Percentiles rank a stretch among this genome's conserved stretches.
phyloP scores from a whole-genome alignment of 1,140 invertebrate genomes.

The Paracyclopina nana region DNA sequence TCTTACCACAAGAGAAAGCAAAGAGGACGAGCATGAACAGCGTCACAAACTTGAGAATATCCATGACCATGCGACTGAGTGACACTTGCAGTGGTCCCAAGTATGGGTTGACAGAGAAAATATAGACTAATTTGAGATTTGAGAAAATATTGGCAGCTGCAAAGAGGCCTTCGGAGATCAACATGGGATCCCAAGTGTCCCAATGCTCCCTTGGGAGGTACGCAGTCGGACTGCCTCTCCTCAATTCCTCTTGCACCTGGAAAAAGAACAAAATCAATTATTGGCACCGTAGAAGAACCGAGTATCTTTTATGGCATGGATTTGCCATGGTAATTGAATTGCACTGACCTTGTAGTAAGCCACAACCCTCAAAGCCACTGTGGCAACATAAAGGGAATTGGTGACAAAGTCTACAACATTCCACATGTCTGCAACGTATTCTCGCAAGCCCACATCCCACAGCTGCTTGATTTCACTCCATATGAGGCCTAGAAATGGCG shows the following conservation, averaged over 20 bases:
- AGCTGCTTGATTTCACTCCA: conserved; percentile 98
- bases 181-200: conserved; percentile 42
- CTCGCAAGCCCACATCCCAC: conserved; percentile 86
- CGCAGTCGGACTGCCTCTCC: conserved; percentile 22
- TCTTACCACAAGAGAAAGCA: conserved; percentile 85
- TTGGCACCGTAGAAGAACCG: neutral
- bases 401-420: conserved; percentile 97
- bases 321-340: neutral
- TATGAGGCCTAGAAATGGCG: conserved; percentile 87
- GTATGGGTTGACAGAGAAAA: conserved; percentile 96
- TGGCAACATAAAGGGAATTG: conserved; percentile 90
- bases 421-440: conserved; percentile 97
- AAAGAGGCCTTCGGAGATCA: conserved; percentile 41
- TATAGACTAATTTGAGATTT: conserved; percentile 92
- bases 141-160: conserved; percentile 40
- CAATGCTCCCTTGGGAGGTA: conserved; percentile 31
- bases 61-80: conserved; percentile 87
- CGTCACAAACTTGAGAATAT: conserved; percentile 93
- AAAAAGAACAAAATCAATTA: conserved; percentile 12
- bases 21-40: conserved; percentile 88
- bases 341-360: conserved; percentile 61
- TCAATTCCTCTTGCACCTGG: conserved; percentile 29
- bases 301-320: too few species aligned
- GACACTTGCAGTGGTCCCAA: conserved; percentile 92
- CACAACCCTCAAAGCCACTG: conserved; percentile 74